A percentile compares a stretch with the other conserved stretches of the same genome.
These are phyloP conservation scores for Hylyphantes graminicola DNA, from an alignment of 1,140 invertebrate species.

Conservation along the genomic window DNA sequence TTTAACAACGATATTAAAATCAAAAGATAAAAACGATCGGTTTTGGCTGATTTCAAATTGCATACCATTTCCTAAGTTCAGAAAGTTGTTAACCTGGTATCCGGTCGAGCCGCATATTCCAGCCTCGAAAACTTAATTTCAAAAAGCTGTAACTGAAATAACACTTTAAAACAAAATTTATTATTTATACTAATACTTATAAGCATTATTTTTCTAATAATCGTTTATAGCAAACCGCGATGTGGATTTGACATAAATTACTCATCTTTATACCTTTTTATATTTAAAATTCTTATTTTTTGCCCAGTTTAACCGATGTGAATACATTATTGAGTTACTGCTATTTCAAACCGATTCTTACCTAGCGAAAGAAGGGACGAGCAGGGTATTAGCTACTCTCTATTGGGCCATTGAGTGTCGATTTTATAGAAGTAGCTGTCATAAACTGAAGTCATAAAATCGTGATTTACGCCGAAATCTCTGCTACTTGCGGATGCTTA, in stretches of 20 bases:
- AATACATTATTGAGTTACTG: no score
- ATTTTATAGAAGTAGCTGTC: conserved; percentile 58
- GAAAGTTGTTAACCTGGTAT: conserved; percentile 52
- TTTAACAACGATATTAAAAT: conserved; percentile 20
- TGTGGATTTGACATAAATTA: no score
- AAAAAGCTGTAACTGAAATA: no score
- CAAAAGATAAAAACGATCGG: conserved; percentile 7
- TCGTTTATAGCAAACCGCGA: no score
- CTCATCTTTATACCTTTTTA: no score
- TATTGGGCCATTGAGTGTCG: conserved; percentile 49
- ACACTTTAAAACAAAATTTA: no score
- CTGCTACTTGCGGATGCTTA: conserved; percentile 43
- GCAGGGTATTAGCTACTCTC: conserved; percentile 52
- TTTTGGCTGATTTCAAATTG: conserved; percentile 49
- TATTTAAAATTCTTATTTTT: no score
- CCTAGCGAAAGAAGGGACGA: not conserved
- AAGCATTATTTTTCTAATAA: no score
- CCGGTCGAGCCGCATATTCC: conserved; percentile 39
- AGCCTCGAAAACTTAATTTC: conserved; percentile 9
- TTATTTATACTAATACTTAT: no score
- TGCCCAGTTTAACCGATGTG: no score
- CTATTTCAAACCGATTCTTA: no score
- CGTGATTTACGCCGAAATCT: conserved; percentile 48
- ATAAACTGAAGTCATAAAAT: conserved; percentile 57
- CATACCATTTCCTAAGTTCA: conserved; percentile 52